Percentiles rank a stretch among this genome's conserved stretches.
These are phyloP conservation scores for Triplophysa rosa DNA, from an alignment of 2,113 vertebrate species.

Conservation along the genomic window DNA sequence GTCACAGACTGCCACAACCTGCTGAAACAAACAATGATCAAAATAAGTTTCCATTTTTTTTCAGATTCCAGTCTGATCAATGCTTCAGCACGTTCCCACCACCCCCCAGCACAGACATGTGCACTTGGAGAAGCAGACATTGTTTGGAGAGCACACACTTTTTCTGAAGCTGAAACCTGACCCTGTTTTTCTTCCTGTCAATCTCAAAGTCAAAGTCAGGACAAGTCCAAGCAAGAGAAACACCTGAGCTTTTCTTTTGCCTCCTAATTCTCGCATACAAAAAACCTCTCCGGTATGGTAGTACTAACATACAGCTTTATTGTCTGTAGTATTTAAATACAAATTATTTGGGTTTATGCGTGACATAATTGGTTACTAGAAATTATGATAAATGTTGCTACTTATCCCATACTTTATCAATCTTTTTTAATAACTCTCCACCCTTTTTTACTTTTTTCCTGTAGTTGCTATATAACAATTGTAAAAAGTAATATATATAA, in stretches of 20 bases:
- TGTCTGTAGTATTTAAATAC: not conserved
- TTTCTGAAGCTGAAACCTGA: slow-evolving; percentile 55
- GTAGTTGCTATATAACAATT: too few relatives aligned
- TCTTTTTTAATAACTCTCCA: not conserved
- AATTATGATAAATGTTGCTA: not conserved
- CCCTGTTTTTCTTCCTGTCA: slow-evolving; percentile 52
- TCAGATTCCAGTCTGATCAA: slow-evolving; percentile 27
- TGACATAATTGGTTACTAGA: not conserved
- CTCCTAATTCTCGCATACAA: not conserved
- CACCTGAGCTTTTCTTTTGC: slow-evolving; percentile 37
- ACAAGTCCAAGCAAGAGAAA: slow-evolving; percentile 53
- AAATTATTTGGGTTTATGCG: not conserved
- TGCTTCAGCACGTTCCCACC: slow-evolving; percentile 21
- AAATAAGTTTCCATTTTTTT: not conserved
- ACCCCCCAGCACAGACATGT: slow-evolving; percentile 17
- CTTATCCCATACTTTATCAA: not conserved
- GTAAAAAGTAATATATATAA: too few relatives aligned
- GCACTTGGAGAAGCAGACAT: slow-evolving; percentile 34
- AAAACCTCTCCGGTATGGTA: slow-evolving; percentile 27
- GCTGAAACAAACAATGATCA: slow-evolving; percentile 3
- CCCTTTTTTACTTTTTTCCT: not conserved
- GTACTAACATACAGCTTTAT: slow-evolving; percentile 20
- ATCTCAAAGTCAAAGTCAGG: slow-evolving; percentile 51
- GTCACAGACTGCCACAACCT: not conserved
- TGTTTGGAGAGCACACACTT: slow-evolving; percentile 52